Evolutionary conservation across 2,113 vertebrate species (phyloP).

Genomic region (Dryoscopus gambensis): DNA sequence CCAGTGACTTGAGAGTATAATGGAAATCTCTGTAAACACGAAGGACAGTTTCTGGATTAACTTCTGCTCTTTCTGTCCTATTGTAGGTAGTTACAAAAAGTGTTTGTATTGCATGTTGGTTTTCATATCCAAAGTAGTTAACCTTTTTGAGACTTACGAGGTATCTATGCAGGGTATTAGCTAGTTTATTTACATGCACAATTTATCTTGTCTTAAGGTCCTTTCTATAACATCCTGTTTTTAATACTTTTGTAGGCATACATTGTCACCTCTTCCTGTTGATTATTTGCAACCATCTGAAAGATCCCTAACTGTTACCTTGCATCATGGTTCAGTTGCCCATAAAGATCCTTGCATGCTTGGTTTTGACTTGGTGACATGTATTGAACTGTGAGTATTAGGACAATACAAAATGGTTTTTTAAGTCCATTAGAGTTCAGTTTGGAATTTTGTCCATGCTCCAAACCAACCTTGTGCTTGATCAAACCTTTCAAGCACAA

Average conservation of each 20-base stretch:
- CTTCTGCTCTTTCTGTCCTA: background rate
- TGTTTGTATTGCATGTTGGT: background rate
- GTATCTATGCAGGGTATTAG: background rate
- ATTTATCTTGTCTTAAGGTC: background rate
- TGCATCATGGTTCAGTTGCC: conserved; percentile 88
- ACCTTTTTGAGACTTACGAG: background rate
- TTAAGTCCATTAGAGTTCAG: background rate
- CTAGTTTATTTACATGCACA: background rate
- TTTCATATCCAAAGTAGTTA: background rate
- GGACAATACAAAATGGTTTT: background rate
- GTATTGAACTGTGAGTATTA: conserved; percentile 90
- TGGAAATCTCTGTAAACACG: background rate
- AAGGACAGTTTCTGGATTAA: background rate
- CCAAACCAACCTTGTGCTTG: background rate
- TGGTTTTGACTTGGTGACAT: conserved; percentile 88
- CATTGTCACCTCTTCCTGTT: conserved; percentile 75
- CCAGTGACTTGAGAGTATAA: background rate
- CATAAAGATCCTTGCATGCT: conserved; percentile 84
- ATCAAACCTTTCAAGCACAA: background rate
- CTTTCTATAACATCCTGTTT: background rate
- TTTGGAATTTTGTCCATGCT: background rate
- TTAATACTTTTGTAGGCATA: conserved; percentile 68
- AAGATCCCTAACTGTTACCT: conserved; percentile 76
- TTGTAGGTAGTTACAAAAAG: background rate
- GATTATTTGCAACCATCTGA: conserved; percentile 83